Base-by-base conservation (phyloP, 2,888 invertebrate species). In the Drosophila nigricruria region DNA sequence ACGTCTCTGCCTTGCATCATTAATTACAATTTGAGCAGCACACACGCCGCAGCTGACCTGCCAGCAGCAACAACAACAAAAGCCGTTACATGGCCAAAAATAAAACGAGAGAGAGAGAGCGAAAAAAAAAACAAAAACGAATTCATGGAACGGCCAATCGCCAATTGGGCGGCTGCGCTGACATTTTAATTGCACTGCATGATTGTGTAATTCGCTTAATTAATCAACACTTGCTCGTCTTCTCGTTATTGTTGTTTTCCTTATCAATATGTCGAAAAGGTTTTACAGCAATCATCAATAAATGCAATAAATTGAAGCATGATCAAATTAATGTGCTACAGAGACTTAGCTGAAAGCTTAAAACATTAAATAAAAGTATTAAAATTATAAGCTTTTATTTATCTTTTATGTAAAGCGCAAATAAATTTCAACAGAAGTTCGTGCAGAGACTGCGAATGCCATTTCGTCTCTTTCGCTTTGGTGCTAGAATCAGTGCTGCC, bases 131-230 rank as follows among this genome's bases (percentile, higher is more conserved):
- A 27, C 10, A 16, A 20, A 20, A 5, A 32, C n/a, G 52, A 64
- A 69, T 59, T 63, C 68, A 61, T 64, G 58, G 49, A 49, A 36
- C 61, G 23, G 50, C 58, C 32, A 61, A 36, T 63, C 16, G 53
- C 45, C 49, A 61, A 58, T 42, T 58, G 72, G 54, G 68, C 64
- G 67, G 66, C 79, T 56, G 64, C 72, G 79, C 86, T 88, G 85
- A 85, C 88, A 85, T 85, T 88, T 86, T 86, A 86, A 86, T 86
- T 86, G 85, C 83, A 78, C 70, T 83, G 72, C 88, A 82, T 85
- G 82, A 83, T 83, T 88, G 79, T 75, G 80, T 88, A 88, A 86
- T 86, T 81, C 69, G 80, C 77, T 81, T 86, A 86, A 86, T 86
- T 86, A 86, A 86, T 86, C 85, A 86, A 88, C 83, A 72, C 69